phyloP scores from a whole-genome alignment of 2,888 invertebrate genomes.

The Schizotus pectinicornis region DNA sequence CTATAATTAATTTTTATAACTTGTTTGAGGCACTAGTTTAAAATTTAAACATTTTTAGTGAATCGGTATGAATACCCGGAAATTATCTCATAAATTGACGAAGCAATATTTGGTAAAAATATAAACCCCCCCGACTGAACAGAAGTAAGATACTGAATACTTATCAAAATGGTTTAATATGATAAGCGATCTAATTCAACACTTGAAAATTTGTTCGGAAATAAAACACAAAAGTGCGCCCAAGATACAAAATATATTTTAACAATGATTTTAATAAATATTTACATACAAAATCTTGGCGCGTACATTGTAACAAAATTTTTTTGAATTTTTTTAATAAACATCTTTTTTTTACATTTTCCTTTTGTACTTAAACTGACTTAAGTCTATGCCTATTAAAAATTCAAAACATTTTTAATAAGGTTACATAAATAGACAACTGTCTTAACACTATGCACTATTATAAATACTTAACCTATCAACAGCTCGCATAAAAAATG shows the following conservation, averaged over 20 bases:
- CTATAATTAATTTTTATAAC: too few relatives aligned
- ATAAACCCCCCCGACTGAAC: too few relatives aligned
- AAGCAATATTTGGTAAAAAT: too few relatives aligned
- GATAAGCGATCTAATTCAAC: too few relatives aligned
- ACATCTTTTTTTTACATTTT: constrained; percentile 50
- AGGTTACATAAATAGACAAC: constrained; percentile 52
- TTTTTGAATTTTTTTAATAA: constrained; percentile 48
- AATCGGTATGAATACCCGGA: too few relatives aligned
- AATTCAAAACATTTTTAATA: constrained; percentile 51
- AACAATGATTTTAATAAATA: constrained; percentile 49
- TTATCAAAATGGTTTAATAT: too few relatives aligned
- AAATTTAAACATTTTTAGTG: too few relatives aligned
- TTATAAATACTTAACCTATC: constrained; percentile 54
- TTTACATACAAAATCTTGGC: constrained; percentile 52
- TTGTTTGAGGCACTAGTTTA: too few relatives aligned
- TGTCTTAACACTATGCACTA: constrained; percentile 53
- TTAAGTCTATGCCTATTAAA: constrained; percentile 55
- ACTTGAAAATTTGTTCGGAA: constrained; percentile 3
- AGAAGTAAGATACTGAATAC: too few relatives aligned
- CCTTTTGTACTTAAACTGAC: constrained; percentile 56
- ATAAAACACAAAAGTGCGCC: constrained; percentile 47
- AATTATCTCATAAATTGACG: too few relatives aligned
- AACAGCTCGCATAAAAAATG: constrained; percentile 44
- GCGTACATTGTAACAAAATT: constrained; percentile 45
- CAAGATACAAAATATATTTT: constrained; percentile 57